Conservation (phyloP, 2,113 vertebrate genomes). For the Parotia lawesii region DNA sequence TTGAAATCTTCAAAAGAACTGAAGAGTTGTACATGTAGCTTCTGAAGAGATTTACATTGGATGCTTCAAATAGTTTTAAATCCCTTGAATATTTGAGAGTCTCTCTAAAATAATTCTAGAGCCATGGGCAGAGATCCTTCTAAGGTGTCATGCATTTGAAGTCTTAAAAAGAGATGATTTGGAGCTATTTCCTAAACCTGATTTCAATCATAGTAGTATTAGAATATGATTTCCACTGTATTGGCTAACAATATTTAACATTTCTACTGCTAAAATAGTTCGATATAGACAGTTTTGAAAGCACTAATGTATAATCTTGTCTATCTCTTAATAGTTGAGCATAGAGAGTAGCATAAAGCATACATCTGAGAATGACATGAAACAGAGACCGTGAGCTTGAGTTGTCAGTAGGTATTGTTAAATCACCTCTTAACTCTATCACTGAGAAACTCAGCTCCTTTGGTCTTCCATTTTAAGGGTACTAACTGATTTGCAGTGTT, state of each 20-base stretch:
- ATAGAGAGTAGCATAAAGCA: neutral
- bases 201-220: neutral
- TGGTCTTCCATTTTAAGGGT: neutral
- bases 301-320: neutral
- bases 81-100: neutral
- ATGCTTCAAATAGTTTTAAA: neutral
- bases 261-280: neutral
- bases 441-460: neutral
- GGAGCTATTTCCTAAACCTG: neutral
- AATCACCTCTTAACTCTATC: neutral
- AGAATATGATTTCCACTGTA: neutral
- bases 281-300: neutral
- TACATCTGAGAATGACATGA: neutral
- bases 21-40: neutral
- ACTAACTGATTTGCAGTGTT: neutral
- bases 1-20: neutral
- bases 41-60: neutral
- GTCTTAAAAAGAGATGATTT: neutral
- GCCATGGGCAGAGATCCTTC: neutral
- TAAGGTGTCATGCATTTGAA: neutral
- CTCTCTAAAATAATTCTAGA: neutral
- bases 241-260: neutral
- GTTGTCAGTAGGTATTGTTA: neutral
- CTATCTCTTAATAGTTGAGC: neutral
- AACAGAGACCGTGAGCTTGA: neutral